phyloP scores from a whole-genome alignment of 2,113 vertebrate genomes.

The Rhabdomys dilectus region DNA sequence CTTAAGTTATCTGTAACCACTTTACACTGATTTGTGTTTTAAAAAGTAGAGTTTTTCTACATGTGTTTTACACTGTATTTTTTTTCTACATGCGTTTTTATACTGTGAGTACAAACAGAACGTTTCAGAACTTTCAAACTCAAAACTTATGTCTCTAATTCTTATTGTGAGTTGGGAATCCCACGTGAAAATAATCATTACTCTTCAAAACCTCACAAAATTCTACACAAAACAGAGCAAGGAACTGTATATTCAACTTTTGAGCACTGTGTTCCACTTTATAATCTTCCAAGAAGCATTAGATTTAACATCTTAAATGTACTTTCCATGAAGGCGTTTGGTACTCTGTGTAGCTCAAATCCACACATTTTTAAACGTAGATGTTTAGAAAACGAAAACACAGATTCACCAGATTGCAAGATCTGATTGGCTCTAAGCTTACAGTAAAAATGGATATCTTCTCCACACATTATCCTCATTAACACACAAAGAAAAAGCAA shows the following conservation, averaged over 20 bases:
- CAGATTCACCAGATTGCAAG: neutral
- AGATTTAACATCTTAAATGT: neutral
- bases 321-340: conserved; percentile 38
- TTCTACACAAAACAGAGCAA: neutral
- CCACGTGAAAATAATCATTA: neutral
- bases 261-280: conserved; percentile 37
- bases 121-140: neutral
- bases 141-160: conserved; percentile 12
- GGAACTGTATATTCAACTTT: neutral
- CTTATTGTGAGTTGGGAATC: conserved; percentile 30
- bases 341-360: conserved; percentile 26
- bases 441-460: conserved; percentile 2
- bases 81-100: neutral
- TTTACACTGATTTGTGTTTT: conserved; percentile 21
- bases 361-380: conserved; percentile 9
- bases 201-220: conserved; percentile 60
- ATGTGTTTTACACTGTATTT: neutral
- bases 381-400: conserved; percentile 51
- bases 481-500: conserved; percentile 29
- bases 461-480: conserved; percentile 37
- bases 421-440: conserved; percentile 25
- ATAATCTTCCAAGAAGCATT: conserved; percentile 14
- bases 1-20: conserved; percentile 24
- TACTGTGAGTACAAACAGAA: neutral
- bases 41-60: neutral